Evolutionary conservation across 2,888 invertebrate genomes (phyloP).

Genomic region (Amblyteles armatorius): DNA sequence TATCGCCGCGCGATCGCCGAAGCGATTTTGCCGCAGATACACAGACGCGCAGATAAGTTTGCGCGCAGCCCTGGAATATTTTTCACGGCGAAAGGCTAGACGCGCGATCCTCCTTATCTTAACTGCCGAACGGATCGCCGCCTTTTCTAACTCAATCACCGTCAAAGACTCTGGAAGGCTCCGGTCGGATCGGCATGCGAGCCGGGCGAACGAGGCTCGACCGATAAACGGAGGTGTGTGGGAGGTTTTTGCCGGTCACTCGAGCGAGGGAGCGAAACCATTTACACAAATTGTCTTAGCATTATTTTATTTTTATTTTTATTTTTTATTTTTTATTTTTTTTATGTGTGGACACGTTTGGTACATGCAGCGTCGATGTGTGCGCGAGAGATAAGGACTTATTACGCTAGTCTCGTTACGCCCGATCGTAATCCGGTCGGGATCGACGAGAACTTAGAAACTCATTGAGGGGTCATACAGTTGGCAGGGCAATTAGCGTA

Average conservation of each 20-base stretch:
- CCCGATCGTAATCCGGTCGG: constrained; percentile 22
- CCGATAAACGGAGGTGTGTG: background rate
- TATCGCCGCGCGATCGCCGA: constrained; percentile 30
- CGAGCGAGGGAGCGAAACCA: background rate
- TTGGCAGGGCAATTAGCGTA: constrained; percentile 26
- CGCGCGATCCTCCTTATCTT: constrained; percentile 67
- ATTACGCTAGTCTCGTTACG: background rate
- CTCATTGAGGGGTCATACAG: constrained; percentile 15
- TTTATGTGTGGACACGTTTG: background rate
- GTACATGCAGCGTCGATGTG: background rate
- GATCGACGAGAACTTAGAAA: constrained; percentile 38
- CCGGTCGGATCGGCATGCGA: background rate
- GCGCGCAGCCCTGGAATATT: background rate
- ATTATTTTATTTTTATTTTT: too few species aligned
- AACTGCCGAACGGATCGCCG: constrained; percentile 62
- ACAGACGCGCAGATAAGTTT: constrained; percentile 49
- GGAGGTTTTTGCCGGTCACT: background rate
- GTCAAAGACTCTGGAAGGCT: constrained; percentile 67
- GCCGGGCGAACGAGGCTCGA: background rate
- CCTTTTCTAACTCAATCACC: constrained; percentile 74
- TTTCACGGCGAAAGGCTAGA: constrained; percentile 1
- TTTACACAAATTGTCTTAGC: constrained; percentile 21
- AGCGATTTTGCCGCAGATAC: constrained; percentile 30
- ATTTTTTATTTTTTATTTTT: background rate
- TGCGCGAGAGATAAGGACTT: constrained; percentile 23